These are phyloP conservation scores for Gastracanthus pulcherrimus DNA, from an alignment of 2,888 invertebrate genomes.

Conservation along the genomic window DNA sequence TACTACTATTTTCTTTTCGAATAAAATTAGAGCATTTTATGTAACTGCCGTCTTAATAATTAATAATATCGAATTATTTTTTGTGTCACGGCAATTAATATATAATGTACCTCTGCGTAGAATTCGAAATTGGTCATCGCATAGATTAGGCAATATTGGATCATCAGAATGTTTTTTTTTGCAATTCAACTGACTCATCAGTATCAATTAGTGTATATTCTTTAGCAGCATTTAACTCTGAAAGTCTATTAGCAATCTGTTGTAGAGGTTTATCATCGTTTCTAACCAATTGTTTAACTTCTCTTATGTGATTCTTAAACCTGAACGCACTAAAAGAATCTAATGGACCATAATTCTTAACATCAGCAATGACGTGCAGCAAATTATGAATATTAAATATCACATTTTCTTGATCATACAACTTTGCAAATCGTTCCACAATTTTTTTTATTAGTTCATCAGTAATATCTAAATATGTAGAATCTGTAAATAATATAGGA, in stretches of 20 bases:
- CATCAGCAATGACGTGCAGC: not conserved
- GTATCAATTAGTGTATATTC: no score
- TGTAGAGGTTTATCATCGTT: not conserved
- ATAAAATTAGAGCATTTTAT: not conserved
- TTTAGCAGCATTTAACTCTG: not conserved
- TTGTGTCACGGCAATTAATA: slow-evolving; percentile 35
- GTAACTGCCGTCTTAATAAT: slow-evolving; percentile 1
- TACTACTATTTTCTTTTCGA: not conserved
- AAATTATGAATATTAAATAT: slow-evolving; percentile 67
- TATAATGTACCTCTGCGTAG: not conserved
- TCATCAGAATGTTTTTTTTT: no score
- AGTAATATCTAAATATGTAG: slow-evolving; percentile 14
- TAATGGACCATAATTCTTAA: not conserved
- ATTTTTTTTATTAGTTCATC: slow-evolving; percentile 54
- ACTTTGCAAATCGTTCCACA: slow-evolving; percentile 61
- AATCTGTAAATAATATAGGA: no score
- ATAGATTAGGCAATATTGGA: not conserved
- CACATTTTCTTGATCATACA: slow-evolving; percentile 65
- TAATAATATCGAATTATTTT: slow-evolving; percentile 38
- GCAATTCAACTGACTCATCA: no score
- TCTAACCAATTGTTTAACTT: not conserved
- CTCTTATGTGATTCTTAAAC: slow-evolving; percentile 7
- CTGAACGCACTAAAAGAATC: slow-evolving; percentile 9
- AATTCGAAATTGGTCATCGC: not conserved
- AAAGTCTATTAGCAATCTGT: not conserved